Evolutionary conservation across 2,797 vertebrate species (phyloP).

Genomic region (Morus bassanus): DNA sequence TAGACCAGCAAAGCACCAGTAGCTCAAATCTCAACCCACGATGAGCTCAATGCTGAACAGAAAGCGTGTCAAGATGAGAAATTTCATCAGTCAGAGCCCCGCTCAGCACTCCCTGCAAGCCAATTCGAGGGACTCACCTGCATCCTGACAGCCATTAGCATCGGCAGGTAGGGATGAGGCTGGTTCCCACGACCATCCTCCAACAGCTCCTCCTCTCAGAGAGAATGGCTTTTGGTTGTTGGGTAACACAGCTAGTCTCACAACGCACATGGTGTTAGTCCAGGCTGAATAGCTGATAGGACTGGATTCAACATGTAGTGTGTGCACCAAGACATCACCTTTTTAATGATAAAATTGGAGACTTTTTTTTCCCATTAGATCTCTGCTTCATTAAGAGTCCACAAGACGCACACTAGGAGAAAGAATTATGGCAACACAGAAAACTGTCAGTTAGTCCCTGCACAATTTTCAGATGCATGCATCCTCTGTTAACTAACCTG

Average conservation of each 20-base stretch:
- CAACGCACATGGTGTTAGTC: neutral
- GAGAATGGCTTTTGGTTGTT: neutral
- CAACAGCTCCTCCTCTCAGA: neutral
- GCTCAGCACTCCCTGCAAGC: neutral
- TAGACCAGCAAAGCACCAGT: neutral
- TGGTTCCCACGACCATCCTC: neutral
- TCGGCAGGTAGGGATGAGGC: neutral
- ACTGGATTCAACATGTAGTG: neutral
- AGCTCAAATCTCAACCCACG: neutral
- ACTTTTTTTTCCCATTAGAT: neutral
- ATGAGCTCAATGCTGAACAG: neutral
- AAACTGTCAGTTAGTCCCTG: neutral
- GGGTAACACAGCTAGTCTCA: neutral
- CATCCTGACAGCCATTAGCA: neutral
- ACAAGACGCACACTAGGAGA: accelerated
- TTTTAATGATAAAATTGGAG: neutral
- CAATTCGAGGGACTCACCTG: neutral
- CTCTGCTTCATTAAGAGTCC: neutral
- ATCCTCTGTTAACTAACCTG: neutral
- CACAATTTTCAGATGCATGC: neutral
- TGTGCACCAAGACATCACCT: neutral
- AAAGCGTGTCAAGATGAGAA: neutral
- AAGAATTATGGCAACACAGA: neutral
- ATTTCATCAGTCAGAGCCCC: neutral
- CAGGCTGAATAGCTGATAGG: neutral